Evolutionary conservation across 2,797 vertebrate genomes (phyloP), one percentile per base, ranked within the genome.

Genomic region (Myripristis jacobus): DNA sequence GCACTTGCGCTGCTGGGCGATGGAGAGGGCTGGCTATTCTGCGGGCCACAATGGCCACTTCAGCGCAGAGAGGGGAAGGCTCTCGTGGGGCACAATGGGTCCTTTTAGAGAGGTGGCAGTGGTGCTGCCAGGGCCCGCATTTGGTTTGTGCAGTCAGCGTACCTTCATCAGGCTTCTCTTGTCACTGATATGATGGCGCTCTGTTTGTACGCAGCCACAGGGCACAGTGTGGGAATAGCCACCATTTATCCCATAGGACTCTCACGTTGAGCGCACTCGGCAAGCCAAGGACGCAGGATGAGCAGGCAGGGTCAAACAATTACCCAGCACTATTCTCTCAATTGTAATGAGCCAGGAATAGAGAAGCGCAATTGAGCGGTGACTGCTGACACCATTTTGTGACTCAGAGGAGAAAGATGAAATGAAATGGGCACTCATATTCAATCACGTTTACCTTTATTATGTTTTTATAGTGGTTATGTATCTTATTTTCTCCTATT

Each of bases 221-320:
- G 83, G 79, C 70, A 80, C 38, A 72, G 63, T 56, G 44, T 24
- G 67, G 75, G 79, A 83, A 79, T 53, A 56, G 79, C 77, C 66
- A 24, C 64, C 70, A 74, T 89, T 86, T 82, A 82, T 82, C 70
- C 80, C 70, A 22, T 38, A 56, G 62, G 73, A 70, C 77, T 71
- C 81, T 78, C 74, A 34, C 43, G 41, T 69, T 0, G 60, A 88
- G 79, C 60, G 12, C 80, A 69, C 86, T 83, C 82, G 53, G n/a
- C 70, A 70, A 79, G 73, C 79, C 85, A 87, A 86, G 80, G 85
- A 90, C 84, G 51, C 24, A 61, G 73, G 80, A 79, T 79, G 88
- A 90, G 77, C 74, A 70, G 76, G 25, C 72, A 21, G 79, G 83
- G 86, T 90, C 87, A 88, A 81, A 82, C 83, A 81, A 87, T 89